A percentile compares a stretch with the other conserved stretches of the same genome.
Evolutionary conservation across 2,113 vertebrate genomes (phyloP).

Genomic region (Gasterosteus nipponicus): DNA sequence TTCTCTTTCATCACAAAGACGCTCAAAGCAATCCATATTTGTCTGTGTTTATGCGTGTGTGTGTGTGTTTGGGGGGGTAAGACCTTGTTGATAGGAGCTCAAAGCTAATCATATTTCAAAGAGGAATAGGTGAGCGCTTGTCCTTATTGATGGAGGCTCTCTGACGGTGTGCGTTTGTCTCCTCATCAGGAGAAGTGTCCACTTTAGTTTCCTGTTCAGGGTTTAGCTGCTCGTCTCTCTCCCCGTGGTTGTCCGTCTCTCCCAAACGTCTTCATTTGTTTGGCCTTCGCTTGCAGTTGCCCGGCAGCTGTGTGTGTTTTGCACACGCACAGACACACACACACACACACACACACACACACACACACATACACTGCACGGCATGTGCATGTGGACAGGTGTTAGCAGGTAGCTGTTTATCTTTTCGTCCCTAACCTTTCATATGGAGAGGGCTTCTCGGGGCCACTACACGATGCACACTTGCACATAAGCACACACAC

Average conservation of each 20-base stretch:
- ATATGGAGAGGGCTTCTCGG: slow-evolving; percentile 70
- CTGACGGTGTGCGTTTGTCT: slow-evolving; percentile 40
- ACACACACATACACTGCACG: slow-evolving; percentile 5
- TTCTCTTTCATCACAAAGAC: slow-evolving; percentile 92
- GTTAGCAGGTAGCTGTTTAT: slow-evolving; percentile 84
- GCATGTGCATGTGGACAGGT: slow-evolving; percentile 77
- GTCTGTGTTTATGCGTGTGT: slow-evolving; percentile 72
- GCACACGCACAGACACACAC: slow-evolving; percentile 6
- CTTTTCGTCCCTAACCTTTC: slow-evolving; percentile 77
- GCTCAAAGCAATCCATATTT: slow-evolving; percentile 99
- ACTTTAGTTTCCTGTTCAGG: slow-evolving; percentile 28
- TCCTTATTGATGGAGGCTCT: slow-evolving; percentile 65
- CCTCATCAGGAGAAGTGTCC: slow-evolving; percentile 31
- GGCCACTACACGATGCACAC: background rate
- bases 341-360: slow-evolving; percentile 15
- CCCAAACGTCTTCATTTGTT: slow-evolving; percentile 43
- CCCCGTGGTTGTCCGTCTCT: slow-evolving; percentile 6
- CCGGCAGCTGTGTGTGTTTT: slow-evolving; percentile 61
- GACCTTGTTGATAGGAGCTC: slow-evolving; percentile 94
- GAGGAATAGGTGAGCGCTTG: slow-evolving; percentile 75
- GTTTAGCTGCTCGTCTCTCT: slow-evolving; percentile 5
- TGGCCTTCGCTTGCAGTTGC: slow-evolving; percentile 50
- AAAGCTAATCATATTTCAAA: slow-evolving; percentile 99
- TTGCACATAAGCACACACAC: background rate
- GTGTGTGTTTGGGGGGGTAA: slow-evolving; percentile 76